These are phyloP conservation scores for Notothenia rossii DNA, from an alignment of 2,113 vertebrate species.

Conservation along the genomic window DNA sequence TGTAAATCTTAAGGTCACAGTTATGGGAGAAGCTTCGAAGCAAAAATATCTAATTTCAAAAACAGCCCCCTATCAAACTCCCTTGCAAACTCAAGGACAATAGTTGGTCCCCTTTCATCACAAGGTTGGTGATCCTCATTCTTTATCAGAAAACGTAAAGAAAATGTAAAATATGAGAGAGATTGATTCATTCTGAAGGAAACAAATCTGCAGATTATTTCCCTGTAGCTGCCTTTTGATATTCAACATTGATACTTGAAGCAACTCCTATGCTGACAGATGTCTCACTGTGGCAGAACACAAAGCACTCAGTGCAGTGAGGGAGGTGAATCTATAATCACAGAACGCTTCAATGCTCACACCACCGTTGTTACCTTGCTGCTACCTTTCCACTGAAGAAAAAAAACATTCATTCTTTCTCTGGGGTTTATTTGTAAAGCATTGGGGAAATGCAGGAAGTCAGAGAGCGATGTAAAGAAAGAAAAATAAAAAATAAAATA, in stretches of 20 bases:
- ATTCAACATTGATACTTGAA: neutral
- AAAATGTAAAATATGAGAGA: neutral
- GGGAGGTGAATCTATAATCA: neutral
- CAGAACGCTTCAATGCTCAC: neutral
- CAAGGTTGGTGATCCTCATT: neutral
- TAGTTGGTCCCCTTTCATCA: neutral
- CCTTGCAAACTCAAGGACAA: neutral
- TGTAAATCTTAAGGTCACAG: neutral
- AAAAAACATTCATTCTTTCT: neutral
- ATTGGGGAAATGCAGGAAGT: neutral
- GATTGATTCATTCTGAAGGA: neutral
- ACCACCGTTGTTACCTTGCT: neutral
- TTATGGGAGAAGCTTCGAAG: neutral
- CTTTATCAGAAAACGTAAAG: neutral
- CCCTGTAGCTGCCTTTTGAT: neutral
- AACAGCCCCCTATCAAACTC: neutral
- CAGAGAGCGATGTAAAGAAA: neutral
- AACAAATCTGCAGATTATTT: neutral
- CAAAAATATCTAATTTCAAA: neutral
- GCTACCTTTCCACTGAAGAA: neutral
- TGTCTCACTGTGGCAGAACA: slow-evolving; percentile 2
- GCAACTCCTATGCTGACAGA: slow-evolving; percentile 3
- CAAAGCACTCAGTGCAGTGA: neutral
- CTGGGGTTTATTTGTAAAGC: neutral
- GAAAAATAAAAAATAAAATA: no score